Evolutionary conservation across 2,113 vertebrate genomes (phyloP).

Genomic region (Myrmecophaga tridactyla): DNA sequence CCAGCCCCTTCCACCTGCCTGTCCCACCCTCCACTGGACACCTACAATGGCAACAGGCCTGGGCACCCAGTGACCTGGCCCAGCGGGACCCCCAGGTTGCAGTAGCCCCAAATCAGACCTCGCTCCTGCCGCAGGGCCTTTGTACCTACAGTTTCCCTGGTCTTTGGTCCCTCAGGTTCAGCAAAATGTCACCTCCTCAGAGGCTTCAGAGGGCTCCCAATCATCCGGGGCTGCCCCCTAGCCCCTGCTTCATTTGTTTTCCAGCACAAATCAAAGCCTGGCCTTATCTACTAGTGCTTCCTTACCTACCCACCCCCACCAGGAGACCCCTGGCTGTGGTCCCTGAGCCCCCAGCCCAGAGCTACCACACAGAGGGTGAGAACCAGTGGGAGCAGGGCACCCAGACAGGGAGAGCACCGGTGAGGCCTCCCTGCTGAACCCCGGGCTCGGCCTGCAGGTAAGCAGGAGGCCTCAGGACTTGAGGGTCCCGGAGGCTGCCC

Average conservation of each 20-base stretch:
- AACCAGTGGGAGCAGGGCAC: not conserved
- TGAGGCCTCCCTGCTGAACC: rapidly evolving
- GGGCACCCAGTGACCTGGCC: not conserved
- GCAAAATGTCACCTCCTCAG: not conserved
- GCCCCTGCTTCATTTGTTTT: not conserved
- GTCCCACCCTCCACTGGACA: not conserved
- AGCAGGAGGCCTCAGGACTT: not conserved
- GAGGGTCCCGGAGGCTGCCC: not conserved
- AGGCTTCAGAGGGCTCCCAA: not conserved
- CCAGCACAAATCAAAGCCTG: not conserved
- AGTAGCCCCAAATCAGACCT: not conserved
- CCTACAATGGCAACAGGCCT: rapidly evolving
- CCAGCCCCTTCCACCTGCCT: not conserved
- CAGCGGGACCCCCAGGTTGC: not conserved
- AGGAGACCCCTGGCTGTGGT: not conserved
- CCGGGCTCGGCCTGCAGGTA: not conserved
- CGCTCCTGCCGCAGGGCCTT: not conserved
- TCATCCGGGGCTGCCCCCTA: not conserved
- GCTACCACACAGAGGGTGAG: not conserved
- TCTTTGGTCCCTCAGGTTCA: not conserved
- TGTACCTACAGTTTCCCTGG: not conserved
- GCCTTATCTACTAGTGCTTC: rapidly evolving
- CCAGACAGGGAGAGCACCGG: not conserved
- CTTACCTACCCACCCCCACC: rapidly evolving
- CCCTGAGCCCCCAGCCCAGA: not conserved